These are phyloP conservation scores for Tillus elongatus DNA, from an alignment of 2,888 invertebrate genomes.

Conservation along the genomic window DNA sequence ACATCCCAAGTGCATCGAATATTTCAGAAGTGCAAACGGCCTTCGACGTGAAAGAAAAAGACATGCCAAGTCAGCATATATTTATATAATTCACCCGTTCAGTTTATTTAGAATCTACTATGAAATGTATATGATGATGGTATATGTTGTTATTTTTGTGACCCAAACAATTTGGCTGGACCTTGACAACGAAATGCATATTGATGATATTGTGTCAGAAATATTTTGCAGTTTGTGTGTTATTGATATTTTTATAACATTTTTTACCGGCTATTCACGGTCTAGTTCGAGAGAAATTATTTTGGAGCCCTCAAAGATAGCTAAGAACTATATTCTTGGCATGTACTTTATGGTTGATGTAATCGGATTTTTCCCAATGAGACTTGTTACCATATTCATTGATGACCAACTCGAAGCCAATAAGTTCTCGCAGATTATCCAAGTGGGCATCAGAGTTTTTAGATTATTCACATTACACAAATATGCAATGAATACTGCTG, in stretches of 20 bases:
- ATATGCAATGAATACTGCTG: background rate
- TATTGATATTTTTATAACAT: background rate
- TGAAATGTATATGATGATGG: background rate
- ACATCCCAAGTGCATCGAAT: conserved; percentile 13
- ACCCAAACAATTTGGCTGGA: no score
- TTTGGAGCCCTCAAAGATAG: background rate
- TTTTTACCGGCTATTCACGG: conserved; percentile 2
- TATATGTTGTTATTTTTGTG: no score
- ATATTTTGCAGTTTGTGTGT: no score
- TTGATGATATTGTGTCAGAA: no score
- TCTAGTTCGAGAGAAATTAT: background rate
- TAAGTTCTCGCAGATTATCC: background rate
- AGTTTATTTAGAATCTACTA: conserved; percentile 7
- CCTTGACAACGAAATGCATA: no score
- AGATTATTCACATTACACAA: background rate
- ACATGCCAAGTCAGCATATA: conserved; percentile 6
- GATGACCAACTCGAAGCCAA: background rate
- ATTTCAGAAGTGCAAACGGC: conserved; percentile 11
- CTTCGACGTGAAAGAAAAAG: conserved; percentile 10
- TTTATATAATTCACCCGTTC: conserved; percentile 13
- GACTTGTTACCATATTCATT: background rate
- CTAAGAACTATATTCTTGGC: background rate
- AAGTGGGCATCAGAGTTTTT: background rate
- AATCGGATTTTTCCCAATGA: background rate
- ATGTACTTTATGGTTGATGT: background rate